Conservation (phyloP, 2,113 vertebrate species). For the Scolopax mira region DNA sequence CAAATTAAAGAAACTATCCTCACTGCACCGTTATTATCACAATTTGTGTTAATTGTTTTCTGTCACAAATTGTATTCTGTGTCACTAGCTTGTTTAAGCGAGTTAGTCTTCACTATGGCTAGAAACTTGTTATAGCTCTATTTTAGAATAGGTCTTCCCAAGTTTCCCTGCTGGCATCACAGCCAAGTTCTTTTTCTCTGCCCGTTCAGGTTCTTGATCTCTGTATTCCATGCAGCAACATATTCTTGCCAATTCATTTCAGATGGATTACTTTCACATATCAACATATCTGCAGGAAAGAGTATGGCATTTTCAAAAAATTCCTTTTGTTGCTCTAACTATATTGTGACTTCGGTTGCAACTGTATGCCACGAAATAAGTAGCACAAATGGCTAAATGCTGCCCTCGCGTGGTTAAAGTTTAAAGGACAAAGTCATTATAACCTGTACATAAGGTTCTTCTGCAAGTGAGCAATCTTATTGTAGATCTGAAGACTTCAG, state of each 20-base stretch:
- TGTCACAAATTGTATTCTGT: neutral
- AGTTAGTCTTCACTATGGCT: neutral
- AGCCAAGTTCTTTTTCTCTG: neutral
- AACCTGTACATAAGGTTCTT: rapidly evolving
- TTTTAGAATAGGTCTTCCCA: neutral
- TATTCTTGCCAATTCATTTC: neutral
- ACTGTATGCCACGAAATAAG: neutral
- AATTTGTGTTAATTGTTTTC: neutral
- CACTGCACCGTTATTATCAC: neutral
- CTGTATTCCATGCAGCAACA: neutral
- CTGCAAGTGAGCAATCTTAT: neutral
- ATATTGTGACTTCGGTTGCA: neutral
- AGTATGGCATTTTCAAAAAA: neutral
- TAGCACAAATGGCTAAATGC: neutral
- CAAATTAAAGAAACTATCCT: neutral
- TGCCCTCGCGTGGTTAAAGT: constrained; percentile 43
- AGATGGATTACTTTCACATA: neutral
- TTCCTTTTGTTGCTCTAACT: neutral
- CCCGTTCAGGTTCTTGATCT: neutral
- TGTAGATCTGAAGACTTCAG: neutral
- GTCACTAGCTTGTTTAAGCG: neutral
- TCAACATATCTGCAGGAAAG: neutral
- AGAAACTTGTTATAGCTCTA: neutral
- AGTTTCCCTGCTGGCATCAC: neutral
- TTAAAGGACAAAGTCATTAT: neutral